A percentile compares a stretch with the other conserved stretches of the same genome.
These are phyloP conservation scores for Bradypodion ventrale DNA, from an alignment of 2,797 vertebrate species.

Conservation along the genomic window DNA sequence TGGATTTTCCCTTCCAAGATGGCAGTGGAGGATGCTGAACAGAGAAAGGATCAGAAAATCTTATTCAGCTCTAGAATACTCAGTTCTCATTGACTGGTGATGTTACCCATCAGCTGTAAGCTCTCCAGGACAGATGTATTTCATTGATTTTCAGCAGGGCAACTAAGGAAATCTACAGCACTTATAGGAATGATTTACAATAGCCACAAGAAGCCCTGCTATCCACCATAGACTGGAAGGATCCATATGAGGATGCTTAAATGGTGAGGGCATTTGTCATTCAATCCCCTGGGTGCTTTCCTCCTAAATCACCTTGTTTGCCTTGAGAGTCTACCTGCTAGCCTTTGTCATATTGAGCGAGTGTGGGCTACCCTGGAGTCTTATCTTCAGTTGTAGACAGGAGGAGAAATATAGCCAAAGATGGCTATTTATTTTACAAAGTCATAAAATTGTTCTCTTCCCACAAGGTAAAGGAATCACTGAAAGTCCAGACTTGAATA, in stretches of 20 bases:
- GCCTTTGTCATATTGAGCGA: background rate
- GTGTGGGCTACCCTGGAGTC: background rate
- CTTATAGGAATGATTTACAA: too few relatives aligned
- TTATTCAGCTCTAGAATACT: background rate
- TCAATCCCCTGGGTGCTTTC: background rate
- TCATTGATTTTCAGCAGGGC: too few relatives aligned
- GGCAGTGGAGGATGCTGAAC: too few relatives aligned
- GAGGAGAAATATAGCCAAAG: background rate
- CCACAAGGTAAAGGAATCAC: background rate
- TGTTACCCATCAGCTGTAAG: background rate
- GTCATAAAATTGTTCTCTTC: background rate
- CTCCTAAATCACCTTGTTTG: background rate
- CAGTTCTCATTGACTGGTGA: background rate
- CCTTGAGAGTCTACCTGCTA: background rate
- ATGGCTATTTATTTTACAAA: too few relatives aligned
- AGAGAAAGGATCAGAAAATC: background rate
- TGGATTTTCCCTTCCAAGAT: too few relatives aligned
- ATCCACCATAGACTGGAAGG: too few relatives aligned
- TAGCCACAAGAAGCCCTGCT: too few relatives aligned
- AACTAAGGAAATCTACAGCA: too few relatives aligned
- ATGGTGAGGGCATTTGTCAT: too few relatives aligned
- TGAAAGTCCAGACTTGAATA: background rate
- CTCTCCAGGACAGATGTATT: conserved; percentile 5
- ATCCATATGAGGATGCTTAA: too few relatives aligned
- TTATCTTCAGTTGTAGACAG: background rate